Evolutionary conservation across 2,888 invertebrate species (phyloP), one percentile per base, ranked within the genome.

Genomic region (Chloroclystis v-ata): DNA sequence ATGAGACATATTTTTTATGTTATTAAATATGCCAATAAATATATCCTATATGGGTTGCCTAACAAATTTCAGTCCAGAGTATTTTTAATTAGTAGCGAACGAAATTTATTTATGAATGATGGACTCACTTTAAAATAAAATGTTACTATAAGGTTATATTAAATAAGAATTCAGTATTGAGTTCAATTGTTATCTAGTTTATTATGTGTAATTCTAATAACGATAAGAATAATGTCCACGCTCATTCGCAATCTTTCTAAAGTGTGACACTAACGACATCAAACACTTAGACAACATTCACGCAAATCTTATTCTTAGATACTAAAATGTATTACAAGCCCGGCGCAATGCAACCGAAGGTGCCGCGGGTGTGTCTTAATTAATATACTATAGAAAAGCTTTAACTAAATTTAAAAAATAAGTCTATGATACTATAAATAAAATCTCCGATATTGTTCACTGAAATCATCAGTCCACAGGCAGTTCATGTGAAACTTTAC

Each of bases 111-210:
- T n/a, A n/a, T n/a, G n/a, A n/a, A n/a, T n/a, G n/a, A n/a, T n/a
- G n/a, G n/a, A n/a, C n/a, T n/a, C n/a, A n/a, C n/a, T n/a, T n/a
- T n/a, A n/a, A n/a, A n/a, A n/a, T n/a, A n/a, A n/a, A 9, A 6
- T 16, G 28, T 26, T 10, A 24, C 7, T 41, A 9, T 12, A 24
- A 29, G 20, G 12, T 13, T n/a, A 4, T 8, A 2, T 25, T 7
- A 43, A 44, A 49, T 49, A 49, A 49, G 14, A 49, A 42, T 45
- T 41, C 49, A 42, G 10, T 35, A 20, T 35, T 20, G 24, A 25
- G 37, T 50, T 49, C 37, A 3, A 47, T 37, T 50, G 43, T 33
- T 25, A 45, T 48, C 57, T 55, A 55, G 47, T 55, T 56, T 43
- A 48, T 50, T 45, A 39, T 40, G 30, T 41, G 42, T 47, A 26